Evolutionary conservation across 1,140 invertebrate species (phyloP).

Genomic region (Bursaphelenchus mucronatus): DNA sequence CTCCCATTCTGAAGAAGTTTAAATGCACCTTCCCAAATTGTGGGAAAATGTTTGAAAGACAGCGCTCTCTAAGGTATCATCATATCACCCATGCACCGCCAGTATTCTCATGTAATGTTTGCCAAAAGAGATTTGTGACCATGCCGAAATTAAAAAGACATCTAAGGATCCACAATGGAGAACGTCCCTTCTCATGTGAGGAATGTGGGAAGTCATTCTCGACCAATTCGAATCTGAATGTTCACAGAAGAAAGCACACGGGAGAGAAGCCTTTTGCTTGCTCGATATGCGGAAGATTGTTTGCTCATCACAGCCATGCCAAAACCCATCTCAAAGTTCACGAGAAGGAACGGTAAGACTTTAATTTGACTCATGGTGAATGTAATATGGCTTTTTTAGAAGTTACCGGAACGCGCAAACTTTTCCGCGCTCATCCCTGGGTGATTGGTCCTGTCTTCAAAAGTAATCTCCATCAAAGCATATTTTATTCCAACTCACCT

Average conservation of each 20-base stretch:
- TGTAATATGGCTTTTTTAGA: too few relatives aligned
- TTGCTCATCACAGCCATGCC: slow-evolving; percentile 16
- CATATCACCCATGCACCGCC: slow-evolving; percentile 4
- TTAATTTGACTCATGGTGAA: too few relatives aligned
- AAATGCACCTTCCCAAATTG: not conserved
- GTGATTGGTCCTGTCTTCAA: too few relatives aligned
- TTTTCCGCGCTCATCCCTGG: too few relatives aligned
- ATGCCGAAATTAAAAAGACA: slow-evolving; percentile 7
- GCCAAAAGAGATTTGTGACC: slow-evolving; percentile 10
- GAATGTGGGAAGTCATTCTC: slow-evolving; percentile 17
- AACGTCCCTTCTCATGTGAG: slow-evolving; percentile 13
- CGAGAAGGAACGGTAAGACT: not conserved
- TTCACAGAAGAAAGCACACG: slow-evolving; percentile 14
- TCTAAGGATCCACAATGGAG: not conserved
- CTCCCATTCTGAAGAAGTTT: slow-evolving; percentile 1
- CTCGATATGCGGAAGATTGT: slow-evolving; percentile 5
- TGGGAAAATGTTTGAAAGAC: slow-evolving; percentile 11
- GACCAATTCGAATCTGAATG: slow-evolving; percentile 1
- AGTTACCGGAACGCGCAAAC: too few relatives aligned
- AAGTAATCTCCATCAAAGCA: too few relatives aligned
- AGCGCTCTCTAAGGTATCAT: slow-evolving; percentile 7
- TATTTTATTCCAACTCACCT: too few relatives aligned
- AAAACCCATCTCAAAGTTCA: slow-evolving; percentile 16
- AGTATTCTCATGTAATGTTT: slow-evolving; percentile 5
- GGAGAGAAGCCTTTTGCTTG: slow-evolving; percentile 18